A percentile compares a stretch with the other conserved stretches of the same genome.
Conservation (phyloP, 64 coral and sea anemone species). For the Pachyseris speciosa region DNA sequence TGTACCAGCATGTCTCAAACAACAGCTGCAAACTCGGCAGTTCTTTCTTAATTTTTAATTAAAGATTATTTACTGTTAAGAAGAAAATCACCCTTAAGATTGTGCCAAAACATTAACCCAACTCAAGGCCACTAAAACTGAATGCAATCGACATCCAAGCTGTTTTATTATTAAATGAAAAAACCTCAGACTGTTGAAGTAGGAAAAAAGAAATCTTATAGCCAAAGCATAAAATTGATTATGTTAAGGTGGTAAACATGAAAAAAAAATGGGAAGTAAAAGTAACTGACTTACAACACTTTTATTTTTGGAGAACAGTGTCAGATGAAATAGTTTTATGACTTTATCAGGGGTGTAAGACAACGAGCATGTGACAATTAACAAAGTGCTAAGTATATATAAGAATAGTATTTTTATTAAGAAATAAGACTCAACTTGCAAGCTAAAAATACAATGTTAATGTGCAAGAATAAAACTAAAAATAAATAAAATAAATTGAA, state of each 20-base stretch:
- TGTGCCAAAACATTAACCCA: neutral
- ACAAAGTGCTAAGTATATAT: no score
- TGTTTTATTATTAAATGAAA: neutral
- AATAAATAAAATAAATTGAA: no score
- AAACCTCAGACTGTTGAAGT: neutral
- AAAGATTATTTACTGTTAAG: neutral
- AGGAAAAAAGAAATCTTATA: neutral
- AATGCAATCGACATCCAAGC: neutral
- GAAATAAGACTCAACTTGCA: no score
- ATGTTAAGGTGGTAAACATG: no score
- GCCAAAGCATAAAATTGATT: neutral
- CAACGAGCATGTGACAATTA: neutral
- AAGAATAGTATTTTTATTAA: no score
- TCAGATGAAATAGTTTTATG: no score
- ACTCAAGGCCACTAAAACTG: neutral
- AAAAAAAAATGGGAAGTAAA: no score
- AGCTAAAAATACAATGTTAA: no score
- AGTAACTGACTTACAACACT: no score
- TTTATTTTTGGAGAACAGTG: no score
- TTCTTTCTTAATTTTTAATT: neutral
- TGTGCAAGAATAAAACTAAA: no score
- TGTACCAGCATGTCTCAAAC: neutral
- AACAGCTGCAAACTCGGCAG: neutral
- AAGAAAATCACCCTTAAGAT: neutral
- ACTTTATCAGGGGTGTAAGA: neutral